These are phyloP conservation scores for Holothuria scabra DNA, from an alignment of 53 echinoderm and acorn worm genomes.

Conservation along the genomic window DNA sequence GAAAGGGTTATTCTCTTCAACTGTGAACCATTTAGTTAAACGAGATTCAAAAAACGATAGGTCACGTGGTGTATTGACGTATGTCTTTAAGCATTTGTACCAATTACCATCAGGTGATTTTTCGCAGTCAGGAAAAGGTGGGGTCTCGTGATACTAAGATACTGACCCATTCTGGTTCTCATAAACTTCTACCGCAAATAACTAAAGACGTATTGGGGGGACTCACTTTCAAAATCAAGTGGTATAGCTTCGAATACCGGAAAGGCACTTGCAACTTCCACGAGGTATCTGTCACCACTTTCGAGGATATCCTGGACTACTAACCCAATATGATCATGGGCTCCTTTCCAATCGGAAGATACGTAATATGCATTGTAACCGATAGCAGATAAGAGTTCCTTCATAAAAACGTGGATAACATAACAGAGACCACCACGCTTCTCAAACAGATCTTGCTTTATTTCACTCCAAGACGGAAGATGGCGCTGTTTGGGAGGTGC, in stretches of 20 bases:
- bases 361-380: slow-evolving; percentile 18
- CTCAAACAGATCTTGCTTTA: neutral
- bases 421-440: slow-evolving; percentile 39
- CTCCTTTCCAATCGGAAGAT: neutral
- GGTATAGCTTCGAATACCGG: slow-evolving; percentile 45
- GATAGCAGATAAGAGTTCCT: slow-evolving; percentile 26
- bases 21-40: slow-evolving; percentile 25
- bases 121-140: neutral
- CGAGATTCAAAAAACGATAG: slow-evolving; percentile 10
- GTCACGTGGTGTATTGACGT: neutral
- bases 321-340: slow-evolving; percentile 11
- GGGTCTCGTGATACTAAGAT: slow-evolving; percentile 25
- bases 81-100: slow-evolving; percentile 1
- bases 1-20: neutral
- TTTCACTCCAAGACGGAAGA: slow-evolving; percentile 28
- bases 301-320: neutral
- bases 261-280: slow-evolving; percentile 48
- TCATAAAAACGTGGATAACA: slow-evolving; percentile 17
- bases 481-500: neutral
- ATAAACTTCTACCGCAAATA: slow-evolving; percentile 38
- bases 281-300: slow-evolving; percentile 2
- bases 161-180: neutral
- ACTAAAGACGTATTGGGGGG: slow-evolving; percentile 23
- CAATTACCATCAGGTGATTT: slow-evolving; percentile 10
- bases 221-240: slow-evolving; percentile 44